A percentile compares a stretch with the other conserved stretches of the same genome.
Conservation (phyloP, 2,797 vertebrate species). For the Xiphorhynchus erythropygius region DNA sequence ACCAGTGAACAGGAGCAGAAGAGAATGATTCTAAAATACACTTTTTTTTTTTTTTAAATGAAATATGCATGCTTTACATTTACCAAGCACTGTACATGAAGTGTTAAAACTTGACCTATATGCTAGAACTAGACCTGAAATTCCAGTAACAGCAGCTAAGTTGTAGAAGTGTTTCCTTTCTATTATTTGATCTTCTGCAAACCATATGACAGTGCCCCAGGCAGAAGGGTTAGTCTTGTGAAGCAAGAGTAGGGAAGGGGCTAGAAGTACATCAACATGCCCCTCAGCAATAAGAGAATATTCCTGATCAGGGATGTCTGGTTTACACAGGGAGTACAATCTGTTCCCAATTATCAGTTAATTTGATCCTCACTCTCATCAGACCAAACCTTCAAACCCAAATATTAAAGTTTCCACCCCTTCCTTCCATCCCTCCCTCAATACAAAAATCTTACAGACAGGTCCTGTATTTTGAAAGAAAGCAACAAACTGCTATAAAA, state of each 20-base stretch:
- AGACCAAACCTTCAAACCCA: constrained; percentile 15
- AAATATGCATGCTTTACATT: background rate
- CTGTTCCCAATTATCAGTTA: constrained; percentile 23
- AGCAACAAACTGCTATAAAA: background rate
- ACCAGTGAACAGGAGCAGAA: background rate
- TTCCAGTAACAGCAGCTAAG: constrained; percentile 11
- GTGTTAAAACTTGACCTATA: constrained; percentile 22
- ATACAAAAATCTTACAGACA: background rate
- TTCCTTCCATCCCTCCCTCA: background rate
- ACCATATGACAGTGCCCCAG: background rate
- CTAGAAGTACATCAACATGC: background rate
- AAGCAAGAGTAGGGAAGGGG: background rate
- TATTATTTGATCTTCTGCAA: background rate
- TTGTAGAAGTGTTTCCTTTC: background rate
- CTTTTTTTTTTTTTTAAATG: background rate
- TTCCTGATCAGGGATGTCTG: background rate
- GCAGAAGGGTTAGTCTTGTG: background rate
- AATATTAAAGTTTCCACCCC: background rate
- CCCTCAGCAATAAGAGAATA: background rate
- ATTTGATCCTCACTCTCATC: constrained; percentile 35
- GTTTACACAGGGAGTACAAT: background rate
- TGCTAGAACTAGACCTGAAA: constrained; percentile 17
- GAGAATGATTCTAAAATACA: background rate
- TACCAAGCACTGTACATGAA: background rate
- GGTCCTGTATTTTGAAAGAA: background rate